Percentiles rank a stretch among this genome's conserved stretches.
These are phyloP conservation scores for Zaprionus lachaisei DNA, from an alignment of 1,140 invertebrate species.

Conservation along the genomic window DNA sequence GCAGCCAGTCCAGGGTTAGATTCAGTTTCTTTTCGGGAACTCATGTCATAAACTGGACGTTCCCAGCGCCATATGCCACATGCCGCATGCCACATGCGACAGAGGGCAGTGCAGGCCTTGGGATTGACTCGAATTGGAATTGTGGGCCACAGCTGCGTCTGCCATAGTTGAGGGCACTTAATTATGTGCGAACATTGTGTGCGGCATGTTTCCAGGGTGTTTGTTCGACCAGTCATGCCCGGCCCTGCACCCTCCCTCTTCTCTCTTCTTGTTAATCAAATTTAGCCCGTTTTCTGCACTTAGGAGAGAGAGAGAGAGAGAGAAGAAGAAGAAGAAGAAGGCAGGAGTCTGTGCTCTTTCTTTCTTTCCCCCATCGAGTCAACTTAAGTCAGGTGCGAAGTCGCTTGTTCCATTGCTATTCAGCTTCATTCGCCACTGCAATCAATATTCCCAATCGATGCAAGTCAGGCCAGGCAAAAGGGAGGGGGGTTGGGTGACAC, in stretches of 20 bases:
- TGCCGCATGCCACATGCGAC: background rate
- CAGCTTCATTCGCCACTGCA: background rate
- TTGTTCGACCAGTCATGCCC: background rate
- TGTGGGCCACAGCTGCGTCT: constrained; percentile 18
- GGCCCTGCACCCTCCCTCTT: background rate
- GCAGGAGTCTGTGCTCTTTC: background rate
- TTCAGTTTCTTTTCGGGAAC: constrained; percentile 3
- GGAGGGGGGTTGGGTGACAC: background rate
- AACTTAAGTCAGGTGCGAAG: background rate
- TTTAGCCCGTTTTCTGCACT: background rate
- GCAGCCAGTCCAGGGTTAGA: background rate
- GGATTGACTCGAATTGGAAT: background rate
- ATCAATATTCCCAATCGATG: constrained; percentile 1
- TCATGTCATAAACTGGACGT: constrained; percentile 5
- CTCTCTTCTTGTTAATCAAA: background rate
- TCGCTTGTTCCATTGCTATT: background rate
- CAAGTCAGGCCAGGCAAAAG: background rate
- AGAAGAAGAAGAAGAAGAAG: background rate
- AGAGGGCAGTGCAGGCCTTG: background rate
- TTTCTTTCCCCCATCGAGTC: background rate
- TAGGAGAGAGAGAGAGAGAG: too few relatives aligned
- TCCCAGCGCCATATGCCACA: background rate
- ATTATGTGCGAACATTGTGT: constrained; percentile 63
- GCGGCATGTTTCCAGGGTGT: constrained; percentile 1
- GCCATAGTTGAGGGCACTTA: constrained; percentile 49